A percentile compares a stretch with the other conserved stretches of the same genome.
Conservation (phyloP, 2,888 invertebrate species). For the Agrenia bidenticulata region DNA sequence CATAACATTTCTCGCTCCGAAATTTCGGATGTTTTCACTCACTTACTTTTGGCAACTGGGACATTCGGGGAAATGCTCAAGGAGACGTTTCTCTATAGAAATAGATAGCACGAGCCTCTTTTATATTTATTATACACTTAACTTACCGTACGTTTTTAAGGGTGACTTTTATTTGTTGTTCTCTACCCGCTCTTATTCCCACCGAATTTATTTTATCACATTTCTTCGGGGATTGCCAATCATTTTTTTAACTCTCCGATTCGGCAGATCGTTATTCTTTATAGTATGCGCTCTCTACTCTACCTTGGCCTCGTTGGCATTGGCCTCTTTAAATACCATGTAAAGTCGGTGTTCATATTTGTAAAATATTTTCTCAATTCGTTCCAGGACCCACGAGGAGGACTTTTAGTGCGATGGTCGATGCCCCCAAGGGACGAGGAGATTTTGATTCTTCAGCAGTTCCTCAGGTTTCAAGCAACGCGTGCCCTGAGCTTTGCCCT, state of each 20-base stretch:
- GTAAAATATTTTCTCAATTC: too few species aligned
- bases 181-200: conserved; percentile 2
- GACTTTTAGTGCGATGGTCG: conserved; percentile 83
- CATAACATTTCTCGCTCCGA: conserved; percentile 16
- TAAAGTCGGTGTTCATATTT: too few species aligned
- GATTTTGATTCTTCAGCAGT: conserved; percentile 86
- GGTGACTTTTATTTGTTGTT: conserved; percentile 26
- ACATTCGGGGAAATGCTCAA: conserved; percentile 3
- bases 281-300: too few species aligned
- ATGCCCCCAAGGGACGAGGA: conserved; percentile 85
- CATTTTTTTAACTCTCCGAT: neutral
- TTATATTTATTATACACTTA: neutral
- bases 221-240: conserved; percentile 8
- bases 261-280: too few species aligned
- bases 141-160: conserved; percentile 13
- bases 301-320: too few species aligned
- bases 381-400: conserved; percentile 77
- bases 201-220: conserved; percentile 17
- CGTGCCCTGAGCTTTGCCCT: conserved; percentile 65
- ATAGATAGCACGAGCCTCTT: neutral
- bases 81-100: neutral
- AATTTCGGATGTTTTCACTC: conserved; percentile 17
- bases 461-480: conserved; percentile 85
- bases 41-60: conserved; percentile 21
- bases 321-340: too few species aligned